Conservation (phyloP, 2,888 invertebrate species). For the Eumacrocentrus americanus region DNA sequence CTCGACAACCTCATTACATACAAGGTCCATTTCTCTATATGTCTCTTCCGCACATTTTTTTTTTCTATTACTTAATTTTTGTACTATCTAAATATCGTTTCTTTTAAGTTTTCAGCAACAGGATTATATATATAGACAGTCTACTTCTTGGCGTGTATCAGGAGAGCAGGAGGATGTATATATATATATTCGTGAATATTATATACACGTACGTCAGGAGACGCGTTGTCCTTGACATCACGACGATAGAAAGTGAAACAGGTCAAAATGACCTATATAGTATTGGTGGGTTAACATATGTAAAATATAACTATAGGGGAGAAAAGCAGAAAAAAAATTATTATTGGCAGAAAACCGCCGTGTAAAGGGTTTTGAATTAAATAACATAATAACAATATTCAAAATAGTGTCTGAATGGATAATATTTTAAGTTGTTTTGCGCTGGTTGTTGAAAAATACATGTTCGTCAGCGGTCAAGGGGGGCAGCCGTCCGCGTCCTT, state of each 20-base stretch:
- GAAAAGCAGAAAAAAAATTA: not conserved
- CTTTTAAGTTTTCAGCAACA: too few species aligned
- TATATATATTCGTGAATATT: not conserved
- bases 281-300: not conserved
- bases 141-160: too few species aligned
- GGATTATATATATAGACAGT: too few species aligned
- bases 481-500: constrained; percentile 48
- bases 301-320: not conserved
- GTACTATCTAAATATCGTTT: not conserved
- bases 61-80: not conserved
- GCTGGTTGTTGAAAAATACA: constrained; percentile 18
- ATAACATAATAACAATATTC: too few species aligned
- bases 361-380: too few species aligned
- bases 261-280: constrained; percentile 19
- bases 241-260: constrained; percentile 31
- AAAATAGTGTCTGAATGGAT: too few species aligned
- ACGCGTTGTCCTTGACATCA: constrained; percentile 58
- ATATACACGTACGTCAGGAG: constrained; percentile 19
- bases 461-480: constrained; percentile 19
- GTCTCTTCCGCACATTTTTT: not conserved
- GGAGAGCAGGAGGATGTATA: constrained; percentile 9
- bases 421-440: too few species aligned
- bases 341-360: too few species aligned
- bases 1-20: not conserved
- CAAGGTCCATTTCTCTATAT: too few species aligned